Evolutionary conservation across 1,140 invertebrate species (phyloP), one percentile per base, ranked within the genome.

Genomic region (Propsilocerus akamusi): DNA sequence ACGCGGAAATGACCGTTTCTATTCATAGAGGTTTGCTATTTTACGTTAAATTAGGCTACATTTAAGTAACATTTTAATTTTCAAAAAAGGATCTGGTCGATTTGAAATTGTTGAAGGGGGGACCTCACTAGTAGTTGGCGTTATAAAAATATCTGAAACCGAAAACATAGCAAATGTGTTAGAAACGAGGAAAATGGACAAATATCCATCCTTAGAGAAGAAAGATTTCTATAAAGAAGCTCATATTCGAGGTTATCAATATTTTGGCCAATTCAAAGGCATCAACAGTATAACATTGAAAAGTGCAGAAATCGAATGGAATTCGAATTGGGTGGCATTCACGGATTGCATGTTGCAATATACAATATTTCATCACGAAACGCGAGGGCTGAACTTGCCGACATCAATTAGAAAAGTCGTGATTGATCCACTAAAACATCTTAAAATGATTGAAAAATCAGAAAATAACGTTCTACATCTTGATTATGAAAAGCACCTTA

Each of bases 261-360:
- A 97, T 66, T 60, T 56, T 48, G 63, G 63, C 3, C 50, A 48
- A 3, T 65, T 65, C 48, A 56, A 53, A 25, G 55, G 56, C 2
- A 62, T 65, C 4, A 46, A 46, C 66, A 50, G 63, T 81, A 77
- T 14, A 61, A 60, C 17, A 64, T 80, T 1, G 53, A 56, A 25
- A 91, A 86, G 87, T 65, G 66, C 12, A 62, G 81, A 56, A 92
- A 94, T 62, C 96, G 88, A 88, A n/a, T n/a, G n/a, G n/a, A n/a
- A n/a, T n/a, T n/a, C n/a, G n/a, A n/a, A n/a, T n/a, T n/a, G n/a
- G n/a, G 78, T 92, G 0, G 76, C 88, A 1, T 96, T 93, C 63
- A 78, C 96, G 73, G 93, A 97, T 63, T 89, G 82, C n/a, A 85
- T 96, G 79, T 65, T 96, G 14, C 93, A 97, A 62, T 77, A 93